phyloP scores from a whole-genome alignment of 92 coral and sea anemone genomes.

The Zoanthus sansibaricus region DNA sequence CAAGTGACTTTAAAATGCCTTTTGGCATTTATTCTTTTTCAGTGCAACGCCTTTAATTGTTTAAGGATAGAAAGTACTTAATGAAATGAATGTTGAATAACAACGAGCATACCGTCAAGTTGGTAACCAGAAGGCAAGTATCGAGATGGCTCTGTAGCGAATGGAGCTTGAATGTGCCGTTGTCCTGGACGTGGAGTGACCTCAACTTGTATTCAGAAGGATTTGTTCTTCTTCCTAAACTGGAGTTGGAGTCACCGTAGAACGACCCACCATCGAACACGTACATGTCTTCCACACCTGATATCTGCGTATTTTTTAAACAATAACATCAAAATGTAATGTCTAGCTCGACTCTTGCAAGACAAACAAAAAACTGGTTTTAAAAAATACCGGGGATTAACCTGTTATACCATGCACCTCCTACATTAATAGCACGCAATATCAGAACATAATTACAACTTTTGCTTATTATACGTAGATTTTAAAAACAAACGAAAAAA shows the following conservation, averaged over 20 bases:
- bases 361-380: no score
- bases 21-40: no score
- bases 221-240: conserved; percentile 58
- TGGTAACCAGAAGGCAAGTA: conserved; percentile 61
- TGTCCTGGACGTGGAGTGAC: conserved; percentile 70
- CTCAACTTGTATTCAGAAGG: conserved; percentile 58
- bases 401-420: no score
- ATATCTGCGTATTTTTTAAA: conserved; percentile 45
- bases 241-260: conserved; percentile 65
- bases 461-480: no score
- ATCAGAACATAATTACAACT: no score
- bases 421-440: no score
- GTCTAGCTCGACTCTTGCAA: no score
- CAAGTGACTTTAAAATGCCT: neutral
- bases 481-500: no score
- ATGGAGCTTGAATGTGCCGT: conserved; percentile 67
- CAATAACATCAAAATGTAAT: neutral
- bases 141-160: conserved; percentile 59
- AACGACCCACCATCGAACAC: conserved; percentile 73
- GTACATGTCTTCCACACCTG: conserved; percentile 69
- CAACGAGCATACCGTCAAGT: conserved; percentile 63
- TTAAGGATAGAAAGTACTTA: no score
- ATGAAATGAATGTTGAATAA: no score
- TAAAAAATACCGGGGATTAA: neutral
- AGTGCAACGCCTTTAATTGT: neutral